These are phyloP conservation scores for Esperia sulphurella DNA, from an alignment of 2,888 invertebrate species.

Conservation along the genomic window DNA sequence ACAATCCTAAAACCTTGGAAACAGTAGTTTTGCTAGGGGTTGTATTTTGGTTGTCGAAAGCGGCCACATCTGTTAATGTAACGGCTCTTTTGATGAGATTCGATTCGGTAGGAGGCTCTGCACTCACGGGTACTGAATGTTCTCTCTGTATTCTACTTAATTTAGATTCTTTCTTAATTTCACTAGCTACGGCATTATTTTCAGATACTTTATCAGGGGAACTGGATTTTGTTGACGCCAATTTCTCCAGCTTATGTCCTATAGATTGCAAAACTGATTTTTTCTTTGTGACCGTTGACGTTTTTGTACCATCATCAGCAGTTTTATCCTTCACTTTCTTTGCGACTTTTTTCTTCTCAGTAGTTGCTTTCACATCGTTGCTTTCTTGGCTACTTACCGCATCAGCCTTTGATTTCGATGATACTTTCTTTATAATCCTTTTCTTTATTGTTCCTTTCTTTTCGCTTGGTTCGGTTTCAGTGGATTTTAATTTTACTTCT, in stretches of 20 bases:
- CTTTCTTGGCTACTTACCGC: conserved; percentile 41
- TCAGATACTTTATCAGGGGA: conserved; percentile 69
- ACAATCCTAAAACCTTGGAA: conserved; percentile 87
- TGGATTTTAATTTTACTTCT: conserved; percentile 34
- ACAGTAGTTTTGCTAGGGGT: conserved; percentile 82
- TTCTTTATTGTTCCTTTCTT: conserved; percentile 68
- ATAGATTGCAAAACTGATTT: conserved; percentile 86
- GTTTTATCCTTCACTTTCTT: conserved; percentile 65
- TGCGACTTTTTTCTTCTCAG: conserved; percentile 64
- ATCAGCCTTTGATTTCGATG: conserved; percentile 69
- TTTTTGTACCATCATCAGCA: conserved; percentile 46
- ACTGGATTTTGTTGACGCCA: conserved; percentile 75
- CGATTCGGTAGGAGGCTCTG: conserved; percentile 80
- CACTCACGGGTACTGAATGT: conserved; percentile 80
- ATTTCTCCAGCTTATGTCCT: conserved; percentile 87
- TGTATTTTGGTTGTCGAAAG: conserved; percentile 50
- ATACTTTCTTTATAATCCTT: conserved; percentile 67
- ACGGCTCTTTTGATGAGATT: conserved; percentile 85
- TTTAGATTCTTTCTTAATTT: conserved; percentile 56
- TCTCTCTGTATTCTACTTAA: conserved; percentile 81
- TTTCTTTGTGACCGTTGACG: conserved; percentile 69
- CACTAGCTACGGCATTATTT: conserved; percentile 31
- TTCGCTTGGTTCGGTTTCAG: conserved; percentile 44
- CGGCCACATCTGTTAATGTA: conserved; percentile 84
- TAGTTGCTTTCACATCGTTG: conserved; percentile 41